Evolutionary conservation across 2,888 invertebrate species (phyloP), one percentile per base, ranked within the genome.

Genomic region (Tenthredo scrophulariae): DNA sequence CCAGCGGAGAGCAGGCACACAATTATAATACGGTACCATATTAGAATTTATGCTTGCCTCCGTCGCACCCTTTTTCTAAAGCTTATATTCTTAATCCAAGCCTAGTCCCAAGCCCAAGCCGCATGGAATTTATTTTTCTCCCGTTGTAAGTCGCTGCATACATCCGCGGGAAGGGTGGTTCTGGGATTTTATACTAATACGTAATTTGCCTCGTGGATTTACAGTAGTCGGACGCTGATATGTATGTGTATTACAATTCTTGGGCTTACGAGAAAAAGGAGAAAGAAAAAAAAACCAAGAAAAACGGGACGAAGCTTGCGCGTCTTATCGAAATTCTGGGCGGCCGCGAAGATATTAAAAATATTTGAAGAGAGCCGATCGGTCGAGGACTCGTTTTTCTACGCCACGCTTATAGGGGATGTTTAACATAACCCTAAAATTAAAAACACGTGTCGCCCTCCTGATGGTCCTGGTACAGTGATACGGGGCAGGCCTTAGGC

Each of bases 1-100:
- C 87, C 89, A 87, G 84, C 86, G 65, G 74, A 84, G 72, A 86
- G 87, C 85, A 90, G 90, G 91, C 92, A 91, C 90, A 91, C 93
- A 93, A 93, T 93, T 93, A 93, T 93, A 92, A 92, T 92, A 91
- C 90, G 83, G 58, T 80, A 80, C 90, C 92, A 90, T 92, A 93
- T 93, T 93, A 92, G 92, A 93, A 93, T 93, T 93, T 93, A 93
- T 93, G 92, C 88, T 89, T 86, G 86, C 87, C 89, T 89, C 89
- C 88, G 89, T 89, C 89, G 89, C 89, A 90, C 90, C 91, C 91
- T 92, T 93, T 92, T 92, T 91, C 91, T 89, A 90, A 92, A 92
- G 92, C 93, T 93, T 92, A 92, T 89, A 90, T 91, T 89, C 91
- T 92, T 93, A 93, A 92, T 92, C 93, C 93, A 40, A 62, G 82